phyloP scores from a whole-genome alignment of 1,140 invertebrate genomes.

The Gryllus bimaculatus region DNA sequence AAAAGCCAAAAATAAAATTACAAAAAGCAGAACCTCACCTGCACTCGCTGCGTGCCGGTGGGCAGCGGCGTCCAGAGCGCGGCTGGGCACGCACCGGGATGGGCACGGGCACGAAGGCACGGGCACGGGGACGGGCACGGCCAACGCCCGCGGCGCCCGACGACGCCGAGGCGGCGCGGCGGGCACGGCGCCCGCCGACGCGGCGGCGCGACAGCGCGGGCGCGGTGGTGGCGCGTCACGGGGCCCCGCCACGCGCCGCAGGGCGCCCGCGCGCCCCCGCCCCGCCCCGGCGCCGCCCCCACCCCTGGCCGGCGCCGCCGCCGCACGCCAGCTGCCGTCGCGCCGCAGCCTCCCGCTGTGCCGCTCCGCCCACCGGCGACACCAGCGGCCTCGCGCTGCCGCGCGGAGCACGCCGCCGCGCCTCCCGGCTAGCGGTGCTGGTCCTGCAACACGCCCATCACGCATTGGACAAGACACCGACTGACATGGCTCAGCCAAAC shows the following conservation, averaged over 20 bases:
- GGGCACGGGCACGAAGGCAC: constrained; percentile 15
- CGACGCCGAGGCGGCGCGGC: constrained; percentile 31
- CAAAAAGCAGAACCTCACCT: background rate
- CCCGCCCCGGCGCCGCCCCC: constrained; percentile 33
- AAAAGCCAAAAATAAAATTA: too few species aligned
- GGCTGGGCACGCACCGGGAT: constrained; percentile 14
- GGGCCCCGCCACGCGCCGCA: constrained; percentile 25
- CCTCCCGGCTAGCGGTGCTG: constrained; percentile 1
- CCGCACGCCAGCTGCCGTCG: constrained; percentile 25
- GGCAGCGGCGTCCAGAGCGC: constrained; percentile 11
- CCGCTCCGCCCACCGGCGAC: background rate
- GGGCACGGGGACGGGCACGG: constrained; percentile 18
- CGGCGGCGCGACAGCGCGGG: constrained; percentile 34
- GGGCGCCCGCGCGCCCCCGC: constrained; percentile 13
- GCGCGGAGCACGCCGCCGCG: constrained; percentile 5
- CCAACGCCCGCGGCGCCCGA: constrained; percentile 10
- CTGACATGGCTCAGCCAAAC: too few species aligned
- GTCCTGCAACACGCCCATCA: constrained; percentile 12
- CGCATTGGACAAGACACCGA: constrained; percentile 8
- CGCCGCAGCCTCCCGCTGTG: constrained; percentile 11
- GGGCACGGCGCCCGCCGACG: constrained; percentile 7
- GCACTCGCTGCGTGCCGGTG: constrained; percentile 11
- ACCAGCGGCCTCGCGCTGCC: constrained; percentile 8
- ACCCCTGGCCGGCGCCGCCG: constrained; percentile 8
- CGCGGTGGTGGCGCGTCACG: constrained; percentile 40